These are phyloP conservation scores for Tragelaphus scriptus DNA, from an alignment of 2,113 vertebrate species.

Conservation along the genomic window DNA sequence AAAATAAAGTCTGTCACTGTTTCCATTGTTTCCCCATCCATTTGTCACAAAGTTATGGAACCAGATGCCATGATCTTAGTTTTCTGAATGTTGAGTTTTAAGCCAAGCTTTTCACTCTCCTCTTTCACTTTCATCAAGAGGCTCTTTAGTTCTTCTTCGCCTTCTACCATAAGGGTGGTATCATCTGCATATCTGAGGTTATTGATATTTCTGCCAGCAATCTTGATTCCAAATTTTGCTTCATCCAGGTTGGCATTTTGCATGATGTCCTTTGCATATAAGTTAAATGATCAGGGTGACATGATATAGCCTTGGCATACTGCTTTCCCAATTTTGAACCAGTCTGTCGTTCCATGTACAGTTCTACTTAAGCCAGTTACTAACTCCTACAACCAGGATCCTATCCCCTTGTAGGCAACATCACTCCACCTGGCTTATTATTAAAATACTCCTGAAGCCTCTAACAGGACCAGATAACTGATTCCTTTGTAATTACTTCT, in stretches of 20 bases:
- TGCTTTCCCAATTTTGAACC: not conserved
- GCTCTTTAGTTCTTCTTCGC: not conserved
- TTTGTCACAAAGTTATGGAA: not conserved
- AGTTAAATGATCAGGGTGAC: not conserved
- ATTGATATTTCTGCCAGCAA: not conserved
- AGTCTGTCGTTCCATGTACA: not conserved
- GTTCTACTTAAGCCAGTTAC: not conserved
- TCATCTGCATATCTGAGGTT: not conserved
- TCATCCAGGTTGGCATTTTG: not conserved
- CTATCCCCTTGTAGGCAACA: not conserved
- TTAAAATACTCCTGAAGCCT: not conserved
- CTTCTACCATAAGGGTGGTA: not conserved
- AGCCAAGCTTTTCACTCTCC: not conserved
- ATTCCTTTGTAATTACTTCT: not conserved
- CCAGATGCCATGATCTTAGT: not conserved
- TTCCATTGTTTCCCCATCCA: not conserved
- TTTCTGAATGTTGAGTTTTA: not conserved
- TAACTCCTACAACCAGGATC: not conserved
- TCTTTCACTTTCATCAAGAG: not conserved
- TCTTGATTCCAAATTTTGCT: not conserved
- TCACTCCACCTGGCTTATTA: not conserved
- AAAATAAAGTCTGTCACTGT: not conserved
- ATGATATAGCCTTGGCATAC: not conserved
- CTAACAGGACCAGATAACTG: not conserved
- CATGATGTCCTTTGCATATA: not conserved